Conservation (phyloP, 2,113 vertebrate species). For the Drymodes brunneopygia region DNA sequence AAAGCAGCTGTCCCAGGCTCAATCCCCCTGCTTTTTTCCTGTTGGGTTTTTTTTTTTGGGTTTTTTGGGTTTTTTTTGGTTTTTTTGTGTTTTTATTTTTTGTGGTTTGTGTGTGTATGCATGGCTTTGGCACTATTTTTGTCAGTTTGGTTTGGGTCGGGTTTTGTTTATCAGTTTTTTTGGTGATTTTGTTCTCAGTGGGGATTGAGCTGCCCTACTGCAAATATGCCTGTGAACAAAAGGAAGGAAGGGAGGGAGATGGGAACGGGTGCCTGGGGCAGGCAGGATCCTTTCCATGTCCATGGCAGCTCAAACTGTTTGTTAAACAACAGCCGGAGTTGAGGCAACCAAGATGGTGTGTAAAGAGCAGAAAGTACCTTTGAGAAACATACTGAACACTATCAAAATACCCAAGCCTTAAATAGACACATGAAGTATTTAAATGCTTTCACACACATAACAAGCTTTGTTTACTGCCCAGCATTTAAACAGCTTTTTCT, state of each 20-base stretch:
- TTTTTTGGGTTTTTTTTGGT: not conserved
- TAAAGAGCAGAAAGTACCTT: conserved; percentile 54
- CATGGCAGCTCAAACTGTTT: conserved; percentile 49
- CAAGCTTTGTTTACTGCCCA: conserved; percentile 58
- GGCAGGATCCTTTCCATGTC: conserved; percentile 9
- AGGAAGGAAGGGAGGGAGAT: conserved; percentile 4
- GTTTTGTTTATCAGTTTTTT: not conserved
- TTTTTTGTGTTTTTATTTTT: not conserved
- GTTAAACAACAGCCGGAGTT: conserved; percentile 54
- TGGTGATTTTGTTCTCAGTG: not conserved
- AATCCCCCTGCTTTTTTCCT: not conserved
- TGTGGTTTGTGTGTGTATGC: not conserved
- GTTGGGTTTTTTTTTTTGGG: too few species aligned
- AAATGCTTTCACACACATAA: conserved; percentile 58
- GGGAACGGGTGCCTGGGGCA: conserved; percentile 5
- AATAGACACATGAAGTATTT: conserved; percentile 56
- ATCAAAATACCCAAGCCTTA: conserved; percentile 40
- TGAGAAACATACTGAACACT: conserved; percentile 39
- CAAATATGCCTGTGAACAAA: not conserved
- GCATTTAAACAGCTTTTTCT: conserved; percentile 58
- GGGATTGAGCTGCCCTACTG: not conserved
- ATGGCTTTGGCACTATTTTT: not conserved
- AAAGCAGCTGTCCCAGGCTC: not conserved
- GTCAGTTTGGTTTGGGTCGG: not conserved
- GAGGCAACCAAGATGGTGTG: conserved; percentile 56